These are phyloP conservation scores for Aspidiotus rigidus DNA, from an alignment of 2,888 invertebrate species.

Conservation along the genomic window DNA sequence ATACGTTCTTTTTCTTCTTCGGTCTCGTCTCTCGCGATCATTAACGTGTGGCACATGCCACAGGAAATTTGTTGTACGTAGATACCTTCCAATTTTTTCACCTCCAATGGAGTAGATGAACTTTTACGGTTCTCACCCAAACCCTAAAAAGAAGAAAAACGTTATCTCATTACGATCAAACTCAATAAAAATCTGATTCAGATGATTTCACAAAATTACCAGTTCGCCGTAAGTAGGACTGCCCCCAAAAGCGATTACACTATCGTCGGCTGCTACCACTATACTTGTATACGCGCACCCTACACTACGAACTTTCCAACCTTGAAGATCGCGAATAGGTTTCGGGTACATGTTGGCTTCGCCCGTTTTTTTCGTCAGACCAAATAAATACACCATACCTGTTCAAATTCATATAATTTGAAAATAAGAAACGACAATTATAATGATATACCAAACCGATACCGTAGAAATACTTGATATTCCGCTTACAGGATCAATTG, in stretches of 20 bases:
- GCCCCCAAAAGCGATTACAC: slow-evolving; percentile 86
- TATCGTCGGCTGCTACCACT: slow-evolving; percentile 80
- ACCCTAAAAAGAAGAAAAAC: slow-evolving; percentile 50
- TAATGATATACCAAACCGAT: neutral
- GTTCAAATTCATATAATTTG: no score
- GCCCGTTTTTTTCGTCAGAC: slow-evolving; percentile 83
- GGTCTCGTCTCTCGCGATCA: slow-evolving; percentile 56
- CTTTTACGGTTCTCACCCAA: slow-evolving; percentile 83
- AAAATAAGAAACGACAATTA: neutral
- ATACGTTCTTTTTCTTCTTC: slow-evolving; percentile 56
- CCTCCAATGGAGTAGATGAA: slow-evolving; percentile 78
- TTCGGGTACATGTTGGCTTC: slow-evolving; percentile 97
- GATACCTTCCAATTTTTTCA: slow-evolving; percentile 48
- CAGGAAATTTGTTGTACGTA: slow-evolving; percentile 56
- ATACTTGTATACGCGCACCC: slow-evolving; percentile 76
- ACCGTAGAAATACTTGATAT: neutral
- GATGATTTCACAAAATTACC: slow-evolving; percentile 46
- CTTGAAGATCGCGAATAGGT: slow-evolving; percentile 83
- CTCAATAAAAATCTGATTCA: neutral
- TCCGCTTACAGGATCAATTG: no score
- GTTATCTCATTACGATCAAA: neutral
- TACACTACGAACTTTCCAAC: slow-evolving; percentile 80
- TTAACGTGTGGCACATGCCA: slow-evolving; percentile 75
- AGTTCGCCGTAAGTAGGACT: slow-evolving; percentile 89
- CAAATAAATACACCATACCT: slow-evolving; percentile 71